phyloP scores from a whole-genome alignment of 2,797 vertebrate species.

The Lates japonicus region DNA sequence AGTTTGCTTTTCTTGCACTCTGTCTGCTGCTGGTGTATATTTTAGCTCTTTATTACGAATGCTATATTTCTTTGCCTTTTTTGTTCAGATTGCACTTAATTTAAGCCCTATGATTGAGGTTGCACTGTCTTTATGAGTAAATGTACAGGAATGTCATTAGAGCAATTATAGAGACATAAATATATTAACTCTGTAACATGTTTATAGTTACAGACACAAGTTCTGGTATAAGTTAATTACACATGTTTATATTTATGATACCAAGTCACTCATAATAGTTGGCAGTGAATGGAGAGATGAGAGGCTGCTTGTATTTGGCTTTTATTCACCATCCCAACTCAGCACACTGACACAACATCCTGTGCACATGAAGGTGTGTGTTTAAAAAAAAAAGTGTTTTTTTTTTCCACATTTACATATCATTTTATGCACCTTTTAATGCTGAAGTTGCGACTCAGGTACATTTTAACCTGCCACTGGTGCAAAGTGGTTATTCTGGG shows the following conservation, averaged over 20 bases:
- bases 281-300: constrained; percentile 77
- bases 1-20: constrained; percentile 44
- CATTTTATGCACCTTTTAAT: constrained; percentile 47
- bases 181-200: constrained; percentile 22
- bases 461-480: neutral
- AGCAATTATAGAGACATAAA: constrained; percentile 20
- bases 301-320: constrained; percentile 74
- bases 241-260: neutral
- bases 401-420: neutral
- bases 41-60: constrained; percentile 35
- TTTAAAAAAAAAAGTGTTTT: neutral
- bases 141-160: constrained; percentile 37
- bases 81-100: constrained; percentile 49
- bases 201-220: neutral
- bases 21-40: constrained; percentile 55
- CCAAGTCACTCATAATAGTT: constrained; percentile 21
- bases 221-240: neutral
- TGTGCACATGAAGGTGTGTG: constrained; percentile 24
- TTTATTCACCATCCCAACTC: constrained; percentile 52
- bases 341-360: constrained; percentile 32
- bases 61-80: constrained; percentile 45
- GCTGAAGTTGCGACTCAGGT: constrained; percentile 16
- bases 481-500: constrained; percentile 1
- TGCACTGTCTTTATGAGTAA: constrained; percentile 53
- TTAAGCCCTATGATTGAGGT: constrained; percentile 33